Evolutionary conservation across 2,888 invertebrate species (phyloP).

Genomic region (Cantharis rufa): DNA sequence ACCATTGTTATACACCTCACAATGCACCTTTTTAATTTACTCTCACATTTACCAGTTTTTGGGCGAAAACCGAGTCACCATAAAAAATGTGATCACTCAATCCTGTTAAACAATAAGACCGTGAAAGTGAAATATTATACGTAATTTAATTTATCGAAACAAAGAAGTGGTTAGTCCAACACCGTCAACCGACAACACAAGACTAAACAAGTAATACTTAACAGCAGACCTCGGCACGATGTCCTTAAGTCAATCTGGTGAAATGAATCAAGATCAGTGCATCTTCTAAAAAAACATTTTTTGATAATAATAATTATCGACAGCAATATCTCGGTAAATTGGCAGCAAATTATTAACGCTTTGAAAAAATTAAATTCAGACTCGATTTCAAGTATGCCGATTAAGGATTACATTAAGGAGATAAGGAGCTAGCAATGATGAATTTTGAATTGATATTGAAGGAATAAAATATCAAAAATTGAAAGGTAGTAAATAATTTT

Average conservation of each 20-base stretch:
- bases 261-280: slow-evolving; percentile 1
- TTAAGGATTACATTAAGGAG: neutral
- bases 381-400: neutral
- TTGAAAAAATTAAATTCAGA: neutral
- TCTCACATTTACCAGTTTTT: neutral
- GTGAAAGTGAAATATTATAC: neutral
- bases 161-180: slow-evolving; percentile 5
- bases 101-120: neutral
- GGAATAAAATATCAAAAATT: neutral
- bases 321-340: neutral
- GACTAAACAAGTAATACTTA: slow-evolving; percentile 25
- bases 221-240: slow-evolving; percentile 11
- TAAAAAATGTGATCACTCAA: neutral
- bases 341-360: neutral
- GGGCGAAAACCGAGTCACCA: neutral
- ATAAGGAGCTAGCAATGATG: neutral
- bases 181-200: slow-evolving; percentile 20
- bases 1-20: slow-evolving; percentile 19
- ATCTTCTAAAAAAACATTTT: neutral
- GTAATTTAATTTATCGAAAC: neutral
- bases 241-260: slow-evolving; percentile 19
- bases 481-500: neutral
- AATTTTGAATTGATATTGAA: neutral
- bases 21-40: neutral
- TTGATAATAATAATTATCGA: neutral